Base-by-base conservation (phyloP, 2,888 invertebrate species). In the Drosophila affinis region DNA sequence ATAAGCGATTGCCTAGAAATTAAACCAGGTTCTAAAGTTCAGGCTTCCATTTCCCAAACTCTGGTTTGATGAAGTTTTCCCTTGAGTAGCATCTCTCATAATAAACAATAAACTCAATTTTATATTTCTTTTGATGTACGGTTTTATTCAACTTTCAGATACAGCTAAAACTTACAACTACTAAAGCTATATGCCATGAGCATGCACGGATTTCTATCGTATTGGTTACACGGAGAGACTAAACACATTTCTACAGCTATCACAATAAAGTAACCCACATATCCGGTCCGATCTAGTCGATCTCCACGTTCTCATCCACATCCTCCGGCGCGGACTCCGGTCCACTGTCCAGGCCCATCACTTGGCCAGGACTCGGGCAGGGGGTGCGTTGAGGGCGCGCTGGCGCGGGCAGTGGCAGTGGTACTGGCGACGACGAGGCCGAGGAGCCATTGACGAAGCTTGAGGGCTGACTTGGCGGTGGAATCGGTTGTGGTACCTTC, bases 221-320 rank as follows among this genome's bases (percentile, higher is more conserved):
- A 64, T 9, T 51, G 55, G 51, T 70, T 56, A 75, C 48, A 55
- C 44, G 59, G 72, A 62, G 51, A 70, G 52, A 64, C 73, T 57
- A 67, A 72, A 76, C 73, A 62, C 69, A 61, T 48, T 32, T 27
- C 70, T 61, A 72, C 46, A 46, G 70, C 72, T 82, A 83, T 83
- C 83, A 83, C 83, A 88, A 77, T 65, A 75, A 56, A 53, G 62
- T 57, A 74, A 65, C 48, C 49, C 39, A 32, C 52, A n/a, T 17
- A 10, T 1, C n/a, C 18, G 10, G 9, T 14, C 10, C 9, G 46
- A 29, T 62, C 79, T 78, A 92, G 83, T 92, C 92, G 64, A 92
- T 92, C 87, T 92, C 92, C 46, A 92, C 92, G 85, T 92, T 92
- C 84, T 92, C 92, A 46, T 92, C 92, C 51, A 91, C 89, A 45